Base-by-base conservation (phyloP, 1,140 invertebrate genomes). In the Steinernema khuongi region DNA sequence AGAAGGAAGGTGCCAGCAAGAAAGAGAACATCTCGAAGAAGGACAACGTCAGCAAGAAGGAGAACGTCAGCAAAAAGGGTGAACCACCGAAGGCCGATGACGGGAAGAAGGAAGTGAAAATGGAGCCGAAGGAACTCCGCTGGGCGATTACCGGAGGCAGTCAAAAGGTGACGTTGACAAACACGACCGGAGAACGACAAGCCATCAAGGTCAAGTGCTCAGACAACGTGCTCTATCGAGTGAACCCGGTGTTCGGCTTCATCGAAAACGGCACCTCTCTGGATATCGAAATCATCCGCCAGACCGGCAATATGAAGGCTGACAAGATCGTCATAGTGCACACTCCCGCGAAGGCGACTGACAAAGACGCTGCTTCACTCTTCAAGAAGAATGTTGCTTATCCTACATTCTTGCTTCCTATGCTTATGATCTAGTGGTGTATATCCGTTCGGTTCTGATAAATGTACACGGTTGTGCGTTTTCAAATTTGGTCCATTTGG, bases 21-120 rank as follows among this genome's bases (percentile, higher is more conserved):
- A 73, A 7, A 32, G 72, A 72, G 31, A 32, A 73, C 11, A 28
- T 66, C 43, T n/a, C n/a, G n/a, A n/a, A 41, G 36, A 41, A 41
- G 36, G n/a, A 41, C 7, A n/a, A 41, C 36, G 7, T n/a, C 36
- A 41, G 36, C 36, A 41, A 41, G 36, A 73, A 7, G 67, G 72
- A 72, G 31, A 32, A 73, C 11, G 19, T 66, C 43, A 73, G 60
- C 14, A 73, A n/a, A 1, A 73, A 19, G n/a, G 28, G 22, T 19
- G 68, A 29, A 30, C 32, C 50, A 50, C 19, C 26, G 18, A 68
- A 60, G 31, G 30, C 44, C 32, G 66, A 11, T 41, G 36, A 41
- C 7, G n/a, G 7, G 7, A 41, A 41, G 36, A 41, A 41, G 36
- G 36, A 41, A n/a, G n/a, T 41, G 7, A 41, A 41, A 41, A 41